Evolutionary conservation across 2,113 vertebrate species (phyloP).

Genomic region (Ictalurus punctatus): DNA sequence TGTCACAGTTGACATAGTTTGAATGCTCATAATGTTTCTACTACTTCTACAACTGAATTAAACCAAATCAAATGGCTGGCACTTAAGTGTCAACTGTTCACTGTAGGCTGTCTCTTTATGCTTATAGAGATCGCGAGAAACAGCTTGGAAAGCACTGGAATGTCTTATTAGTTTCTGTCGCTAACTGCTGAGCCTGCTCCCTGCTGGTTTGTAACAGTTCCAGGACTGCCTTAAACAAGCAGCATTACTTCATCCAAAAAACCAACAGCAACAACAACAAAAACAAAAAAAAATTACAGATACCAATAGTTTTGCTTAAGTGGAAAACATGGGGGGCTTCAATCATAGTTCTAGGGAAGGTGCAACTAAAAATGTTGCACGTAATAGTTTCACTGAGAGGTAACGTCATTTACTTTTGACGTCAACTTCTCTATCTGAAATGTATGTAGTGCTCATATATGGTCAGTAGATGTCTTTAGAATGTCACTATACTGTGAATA

Average conservation of each 20-base stretch:
- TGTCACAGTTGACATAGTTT: not conserved
- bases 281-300: not conserved
- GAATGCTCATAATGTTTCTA: slow-evolving; percentile 36
- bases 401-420: not conserved
- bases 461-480: slow-evolving; percentile 43
- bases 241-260: slow-evolving; percentile 8
- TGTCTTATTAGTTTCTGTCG: slow-evolving; percentile 46
- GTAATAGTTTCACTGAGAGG: not conserved
- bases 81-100: slow-evolving; percentile 29
- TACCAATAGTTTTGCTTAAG: slow-evolving; percentile 20
- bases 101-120: slow-evolving; percentile 36
- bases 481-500: slow-evolving; percentile 46
- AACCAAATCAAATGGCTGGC: slow-evolving; percentile 52
- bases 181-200: slow-evolving; percentile 43
- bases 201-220: slow-evolving; percentile 40
- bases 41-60: slow-evolving; percentile 53
- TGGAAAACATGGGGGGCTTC: slow-evolving; percentile 19
- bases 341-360: not conserved
- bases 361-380: not conserved
- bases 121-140: slow-evolving; percentile 35
- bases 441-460: slow-evolving; percentile 39
- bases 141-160: slow-evolving; percentile 38
- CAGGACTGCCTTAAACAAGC: slow-evolving; percentile 58
- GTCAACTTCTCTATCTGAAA: slow-evolving; percentile 8
- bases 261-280: not conserved